Evolutionary conservation across 2,113 vertebrate species (phyloP).

Genomic region (Heterochromis multidens): DNA sequence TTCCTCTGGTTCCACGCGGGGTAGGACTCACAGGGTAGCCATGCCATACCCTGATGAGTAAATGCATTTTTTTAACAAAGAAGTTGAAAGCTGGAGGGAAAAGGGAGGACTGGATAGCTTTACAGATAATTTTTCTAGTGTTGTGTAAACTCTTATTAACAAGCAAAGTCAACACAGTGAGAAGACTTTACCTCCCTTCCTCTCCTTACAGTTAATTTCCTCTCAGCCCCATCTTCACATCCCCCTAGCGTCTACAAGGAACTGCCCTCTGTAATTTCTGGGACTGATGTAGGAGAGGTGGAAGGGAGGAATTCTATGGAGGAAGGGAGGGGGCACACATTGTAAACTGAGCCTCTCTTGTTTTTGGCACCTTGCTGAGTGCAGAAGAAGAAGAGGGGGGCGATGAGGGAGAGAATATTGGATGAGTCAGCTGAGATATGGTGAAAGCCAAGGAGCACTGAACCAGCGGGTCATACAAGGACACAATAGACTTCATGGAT

Average conservation of each 20-base stretch:
- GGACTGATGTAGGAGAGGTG: constrained; percentile 47
- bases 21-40: neutral
- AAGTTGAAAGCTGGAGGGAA: neutral
- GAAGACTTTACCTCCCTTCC: constrained; percentile 14
- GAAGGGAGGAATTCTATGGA: constrained; percentile 54
- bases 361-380: constrained; percentile 67
- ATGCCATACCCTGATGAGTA: constrained; percentile 48
- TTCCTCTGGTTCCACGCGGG: neutral
- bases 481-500: constrained; percentile 1
- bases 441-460: constrained; percentile 52
- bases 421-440: constrained; percentile 58
- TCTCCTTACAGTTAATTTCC: constrained; percentile 20
- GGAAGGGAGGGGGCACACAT: constrained; percentile 61
- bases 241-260: constrained; percentile 13
- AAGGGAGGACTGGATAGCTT: constrained; percentile 11
- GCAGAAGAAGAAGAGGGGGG: constrained; percentile 40
- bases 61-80: constrained; percentile 23
- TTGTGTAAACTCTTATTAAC: constrained; percentile 50
- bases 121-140: constrained; percentile 4
- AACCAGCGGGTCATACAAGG: constrained; percentile 48
- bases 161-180: constrained; percentile 34
- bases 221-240: constrained; percentile 5
- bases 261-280: constrained; percentile 52
- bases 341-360: constrained; percentile 69
- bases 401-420: constrained; percentile 36